Evolutionary conservation across 2,113 vertebrate genomes (phyloP).

Genomic region (Engystomops pustulosus): DNA sequence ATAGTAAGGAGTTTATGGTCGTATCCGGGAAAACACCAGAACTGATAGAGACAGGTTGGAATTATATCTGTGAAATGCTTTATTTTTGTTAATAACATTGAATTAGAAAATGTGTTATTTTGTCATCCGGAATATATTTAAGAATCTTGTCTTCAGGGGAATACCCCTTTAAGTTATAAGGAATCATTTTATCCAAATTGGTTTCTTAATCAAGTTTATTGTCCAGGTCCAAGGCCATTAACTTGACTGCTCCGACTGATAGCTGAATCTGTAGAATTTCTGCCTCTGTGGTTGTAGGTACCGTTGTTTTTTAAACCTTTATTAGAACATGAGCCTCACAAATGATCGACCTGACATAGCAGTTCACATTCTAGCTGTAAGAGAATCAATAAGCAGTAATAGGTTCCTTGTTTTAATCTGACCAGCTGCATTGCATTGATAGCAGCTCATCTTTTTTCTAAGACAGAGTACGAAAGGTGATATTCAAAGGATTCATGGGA

Average conservation of each 20-base stretch:
- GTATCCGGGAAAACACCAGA: too few species aligned
- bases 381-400: slow-evolving; percentile 55
- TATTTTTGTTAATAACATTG: too few species aligned
- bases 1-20: too few species aligned
- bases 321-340: background rate
- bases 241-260: background rate
- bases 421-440: slow-evolving; percentile 55
- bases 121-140: too few species aligned
- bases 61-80: too few species aligned
- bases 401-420: slow-evolving; percentile 52
- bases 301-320: slow-evolving; percentile 8
- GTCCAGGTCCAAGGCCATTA: background rate
- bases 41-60: too few species aligned
- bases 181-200: background rate
- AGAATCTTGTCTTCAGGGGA: too few species aligned
- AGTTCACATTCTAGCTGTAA: slow-evolving; percentile 41
- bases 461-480: slow-evolving; percentile 11
- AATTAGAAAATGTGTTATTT: too few species aligned
- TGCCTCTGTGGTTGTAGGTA: background rate
- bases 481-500: slow-evolving; percentile 45
- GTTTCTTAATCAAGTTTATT: background rate
- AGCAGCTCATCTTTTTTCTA: slow-evolving; percentile 47
- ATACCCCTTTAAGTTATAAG: background rate
- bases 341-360: slow-evolving; percentile 29
- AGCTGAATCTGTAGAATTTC: background rate